A percentile compares a stretch with the other conserved stretches of the same genome.
Evolutionary conservation across 1,140 invertebrate species (phyloP).

Genomic region (Euborellia annulipes): DNA sequence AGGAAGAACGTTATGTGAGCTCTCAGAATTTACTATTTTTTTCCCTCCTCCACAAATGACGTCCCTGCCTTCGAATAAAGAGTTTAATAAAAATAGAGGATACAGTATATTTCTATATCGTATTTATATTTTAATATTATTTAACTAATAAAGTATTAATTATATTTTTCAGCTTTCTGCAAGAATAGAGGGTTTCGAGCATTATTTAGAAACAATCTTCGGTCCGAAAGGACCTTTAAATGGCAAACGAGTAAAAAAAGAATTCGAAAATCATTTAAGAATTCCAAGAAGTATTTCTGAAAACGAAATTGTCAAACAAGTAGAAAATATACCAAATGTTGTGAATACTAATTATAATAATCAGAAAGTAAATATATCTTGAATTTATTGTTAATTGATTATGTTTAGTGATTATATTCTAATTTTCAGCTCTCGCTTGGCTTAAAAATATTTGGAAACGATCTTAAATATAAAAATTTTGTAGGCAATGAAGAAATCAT

Average conservation of each 20-base stretch:
- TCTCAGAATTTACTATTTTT: too few species aligned
- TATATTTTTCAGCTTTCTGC: constrained; percentile 42
- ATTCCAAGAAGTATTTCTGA: constrained; percentile 28
- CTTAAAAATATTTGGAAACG: constrained; percentile 59
- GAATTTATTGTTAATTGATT: constrained; percentile 1
- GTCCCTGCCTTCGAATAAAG: too few species aligned
- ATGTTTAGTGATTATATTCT: constrained; percentile 6
- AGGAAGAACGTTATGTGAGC: too few species aligned
- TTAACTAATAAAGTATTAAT: constrained; percentile 2
- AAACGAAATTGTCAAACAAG: constrained; percentile 32
- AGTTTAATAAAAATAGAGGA: background rate
- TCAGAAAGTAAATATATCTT: constrained; percentile 28
- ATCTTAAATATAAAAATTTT: constrained; percentile 49
- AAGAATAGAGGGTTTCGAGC: constrained; percentile 70
- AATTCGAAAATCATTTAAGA: constrained; percentile 34
- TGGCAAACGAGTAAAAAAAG: constrained; percentile 39
- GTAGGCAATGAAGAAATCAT: constrained; percentile 49
- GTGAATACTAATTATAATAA: constrained; percentile 41
- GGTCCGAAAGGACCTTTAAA: constrained; percentile 53
- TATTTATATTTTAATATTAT: constrained; percentile 1
- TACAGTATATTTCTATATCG: background rate
- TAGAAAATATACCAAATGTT: constrained; percentile 41
- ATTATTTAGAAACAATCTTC: constrained; percentile 64
- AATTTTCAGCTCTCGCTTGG: constrained; percentile 30
- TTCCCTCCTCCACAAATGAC: too few species aligned